Percentiles rank a stretch among this genome's conserved stretches.
Conservation (phyloP, 2,797 vertebrate genomes). For the Ptychadena robeensis region DNA sequence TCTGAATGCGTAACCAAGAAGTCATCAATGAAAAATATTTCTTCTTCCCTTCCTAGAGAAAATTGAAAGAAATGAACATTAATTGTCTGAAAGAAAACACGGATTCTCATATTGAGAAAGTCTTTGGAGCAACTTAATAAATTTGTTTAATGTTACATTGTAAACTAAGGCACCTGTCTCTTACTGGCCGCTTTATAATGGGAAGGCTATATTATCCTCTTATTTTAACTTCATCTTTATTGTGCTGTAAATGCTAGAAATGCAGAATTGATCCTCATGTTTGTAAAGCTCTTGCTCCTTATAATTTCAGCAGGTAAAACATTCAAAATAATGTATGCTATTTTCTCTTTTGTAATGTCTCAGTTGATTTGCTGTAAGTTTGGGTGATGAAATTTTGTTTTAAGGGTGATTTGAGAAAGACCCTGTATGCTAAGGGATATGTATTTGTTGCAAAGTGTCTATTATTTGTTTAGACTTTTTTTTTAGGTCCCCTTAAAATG, state of each 20-base stretch:
- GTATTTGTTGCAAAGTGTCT: too few relatives aligned
- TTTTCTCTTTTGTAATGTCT: not conserved
- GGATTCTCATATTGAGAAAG: constrained; percentile 6
- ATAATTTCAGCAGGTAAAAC: not conserved
- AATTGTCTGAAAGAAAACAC: constrained; percentile 13
- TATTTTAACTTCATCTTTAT: constrained; percentile 9
- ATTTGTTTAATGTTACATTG: constrained; percentile 6
- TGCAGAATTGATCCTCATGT: not conserved
- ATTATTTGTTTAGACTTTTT: not conserved
- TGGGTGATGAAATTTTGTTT: not conserved
- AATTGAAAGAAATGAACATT: constrained; percentile 4
- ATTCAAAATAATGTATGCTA: not conserved
- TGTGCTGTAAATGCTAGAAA: constrained; percentile 11
- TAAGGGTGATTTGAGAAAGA: not conserved
- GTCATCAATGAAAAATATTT: not conserved
- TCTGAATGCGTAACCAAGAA: constrained; percentile 2
- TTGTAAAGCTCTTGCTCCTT: not conserved
- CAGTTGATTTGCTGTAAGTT: not conserved
- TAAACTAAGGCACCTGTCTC: not conserved
- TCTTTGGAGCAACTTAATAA: not conserved
- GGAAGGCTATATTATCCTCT: not conserved
- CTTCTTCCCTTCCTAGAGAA: not conserved
- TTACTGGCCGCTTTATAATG: not conserved
- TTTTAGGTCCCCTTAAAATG: not conserved
- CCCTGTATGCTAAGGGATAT: not conserved